Evolutionary conservation across 2,797 vertebrate genomes (phyloP), one percentile per base, ranked within the genome.

Genomic region (Dendrocincla tyrannina): DNA sequence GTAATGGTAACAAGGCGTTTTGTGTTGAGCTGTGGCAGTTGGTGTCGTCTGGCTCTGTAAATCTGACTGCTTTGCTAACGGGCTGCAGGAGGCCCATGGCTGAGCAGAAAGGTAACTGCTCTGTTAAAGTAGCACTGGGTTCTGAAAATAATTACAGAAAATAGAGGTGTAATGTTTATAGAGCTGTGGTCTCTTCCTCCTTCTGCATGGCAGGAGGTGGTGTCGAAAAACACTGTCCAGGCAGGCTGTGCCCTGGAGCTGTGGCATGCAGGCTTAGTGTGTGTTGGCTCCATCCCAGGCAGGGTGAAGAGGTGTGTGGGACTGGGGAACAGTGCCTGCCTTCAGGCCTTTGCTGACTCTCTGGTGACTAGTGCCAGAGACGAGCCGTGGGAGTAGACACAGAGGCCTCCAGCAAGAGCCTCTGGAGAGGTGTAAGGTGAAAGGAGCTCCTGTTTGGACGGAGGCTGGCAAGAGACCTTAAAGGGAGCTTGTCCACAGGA

Each of bases 191-290:
- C 25, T 72, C 24, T 25, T 81, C 53, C 44, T 77, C 37, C 13
- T 30, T 79, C 37, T 78, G 13, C 6, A 4, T 46, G 32, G 46
- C 80, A 20, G 85, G 66, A 79, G 59, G 7, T 56, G 53, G 27
- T 81, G 59, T 88, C 93, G 89, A 89, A 85, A 88, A 96, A 9
- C 58, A 50, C 91, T 30, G 12, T 11, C 8, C 59, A 17, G 63
- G 24, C 53, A 44, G 67, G 16, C 35, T 10, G n/a, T 47, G 33
- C 41, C 7, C 24, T 23, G 28, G 67, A 55, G 39, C 66, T 58
- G 20, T 7, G 42, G 35, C 0, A 0, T 30, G 10, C 59, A 11
- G 42, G 49, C 25, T 42, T 1, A 0, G 55, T 46, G 46, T 56
- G 13, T 17, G 32, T 17, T 93, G 94, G 69, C 91, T 62, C 56